Evolutionary conservation across 2,888 invertebrate species (phyloP), one percentile per base, ranked within the genome.

Genomic region (Hartigia nigra): DNA sequence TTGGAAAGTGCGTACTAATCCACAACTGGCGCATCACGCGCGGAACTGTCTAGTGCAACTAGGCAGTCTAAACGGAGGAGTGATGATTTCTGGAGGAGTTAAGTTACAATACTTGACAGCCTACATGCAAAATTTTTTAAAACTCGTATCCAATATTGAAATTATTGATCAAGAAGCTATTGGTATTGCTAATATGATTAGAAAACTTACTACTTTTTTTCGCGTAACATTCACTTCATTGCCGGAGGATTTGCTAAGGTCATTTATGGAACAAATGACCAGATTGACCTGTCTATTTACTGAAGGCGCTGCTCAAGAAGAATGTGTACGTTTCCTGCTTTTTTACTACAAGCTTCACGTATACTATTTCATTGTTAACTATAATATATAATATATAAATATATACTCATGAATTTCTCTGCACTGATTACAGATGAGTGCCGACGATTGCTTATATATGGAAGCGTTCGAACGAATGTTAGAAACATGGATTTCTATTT

Each of bases 31-130:
- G 12, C 95, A 95, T 89, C 96, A 96, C 81, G 95, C 97, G 0
- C 92, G 98, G 79, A 96, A 94, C 77, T 97, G 98, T 91, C 92
- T 98, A 74, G 95, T 96, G 12, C 98, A 98, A 90, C 92, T 98
- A 79, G 95, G 95, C 0, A 95, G 95, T 31, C 90, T 96, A 39
- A 94, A 94, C 88, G 96, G 96, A 9, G 91, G 92, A 3, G 91
- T 95, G 11, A 90, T 95, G 79, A 86, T 92, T 78, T 87, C 85
- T 5, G 92, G 93, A 69, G 93, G 93, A 76, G 90, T 92, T 1
- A 91, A 93, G 81, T 84, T 93, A 5, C 92, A 93, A 75, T 96
- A 95, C 87, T 89, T 95, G 9, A 92, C 92, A 12, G 92, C 92
- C 79, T 95, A 94, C 86, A 88, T 95, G 84, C 92, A 94, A 81